Conservation (phyloP, 2,113 vertebrate species). For the Cardinalis cardinalis region DNA sequence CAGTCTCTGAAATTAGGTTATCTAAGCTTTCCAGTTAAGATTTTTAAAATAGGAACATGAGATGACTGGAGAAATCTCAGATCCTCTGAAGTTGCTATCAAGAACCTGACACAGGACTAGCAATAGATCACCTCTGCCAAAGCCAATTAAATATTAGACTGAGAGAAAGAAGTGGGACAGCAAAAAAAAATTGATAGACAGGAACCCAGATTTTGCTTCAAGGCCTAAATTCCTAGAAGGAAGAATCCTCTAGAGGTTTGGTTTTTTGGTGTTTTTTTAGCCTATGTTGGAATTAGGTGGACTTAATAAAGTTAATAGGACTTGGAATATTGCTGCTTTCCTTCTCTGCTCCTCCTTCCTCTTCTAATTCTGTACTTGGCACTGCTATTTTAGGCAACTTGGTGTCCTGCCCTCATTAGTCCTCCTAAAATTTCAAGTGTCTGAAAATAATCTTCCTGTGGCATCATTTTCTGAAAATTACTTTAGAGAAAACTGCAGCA, state of each 20-base stretch:
- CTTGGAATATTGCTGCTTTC: neutral
- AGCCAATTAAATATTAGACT: neutral
- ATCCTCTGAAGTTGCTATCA: neutral
- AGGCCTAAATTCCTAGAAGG: neutral
- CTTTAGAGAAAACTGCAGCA: neutral
- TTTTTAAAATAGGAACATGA: neutral
- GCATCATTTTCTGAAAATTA: neutral
- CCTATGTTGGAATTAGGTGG: neutral
- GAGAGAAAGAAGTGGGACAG: neutral
- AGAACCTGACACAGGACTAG: neutral
- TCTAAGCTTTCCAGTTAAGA: neutral
- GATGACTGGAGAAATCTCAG: neutral
- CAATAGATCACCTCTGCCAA: neutral
- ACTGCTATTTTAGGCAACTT: neutral
- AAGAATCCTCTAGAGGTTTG: neutral
- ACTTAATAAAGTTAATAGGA: neutral
- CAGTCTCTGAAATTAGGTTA: neutral
- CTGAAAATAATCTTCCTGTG: neutral
- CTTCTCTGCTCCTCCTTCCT: neutral
- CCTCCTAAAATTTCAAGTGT: neutral
- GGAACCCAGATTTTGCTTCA: neutral
- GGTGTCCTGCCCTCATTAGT: neutral
- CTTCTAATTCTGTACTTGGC: neutral
- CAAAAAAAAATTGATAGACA: neutral
- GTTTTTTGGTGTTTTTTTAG: neutral